A percentile compares a stretch with the other conserved stretches of the same genome.
phyloP scores from a whole-genome alignment of 1,140 invertebrate genomes.

The Caenorhabditis latens region DNA sequence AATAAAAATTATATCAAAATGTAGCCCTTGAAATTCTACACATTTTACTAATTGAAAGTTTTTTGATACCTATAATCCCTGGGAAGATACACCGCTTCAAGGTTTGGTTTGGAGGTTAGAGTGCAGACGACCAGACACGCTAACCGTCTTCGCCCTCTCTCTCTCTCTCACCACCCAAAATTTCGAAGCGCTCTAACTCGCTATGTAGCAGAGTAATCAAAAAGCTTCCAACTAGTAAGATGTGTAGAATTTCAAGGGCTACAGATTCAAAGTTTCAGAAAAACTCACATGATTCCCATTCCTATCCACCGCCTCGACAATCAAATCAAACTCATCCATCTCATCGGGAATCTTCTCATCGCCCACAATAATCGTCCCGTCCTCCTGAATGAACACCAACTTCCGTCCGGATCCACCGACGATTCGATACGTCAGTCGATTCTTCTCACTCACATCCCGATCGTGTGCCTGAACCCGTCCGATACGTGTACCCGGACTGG shows the following conservation, averaged over 20 bases:
- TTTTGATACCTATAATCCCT: too few relatives aligned
- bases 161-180: not conserved
- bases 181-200: not conserved
- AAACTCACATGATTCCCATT: conserved; percentile 58
- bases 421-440: conserved; percentile 50
- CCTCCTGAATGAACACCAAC: conserved; percentile 53
- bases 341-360: conserved; percentile 20
- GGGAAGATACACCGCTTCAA: too few relatives aligned
- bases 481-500: conserved; percentile 60
- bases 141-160: not conserved
- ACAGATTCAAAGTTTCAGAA: too few relatives aligned
- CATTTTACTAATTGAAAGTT: too few relatives aligned
- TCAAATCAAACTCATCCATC: conserved; percentile 32
- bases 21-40: too few relatives aligned
- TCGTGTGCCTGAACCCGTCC: conserved; percentile 67
- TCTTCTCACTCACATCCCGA: conserved; percentile 66
- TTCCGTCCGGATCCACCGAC: conserved; percentile 59
- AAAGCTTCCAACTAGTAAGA: not conserved
- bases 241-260: not conserved
- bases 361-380: conserved; percentile 50
- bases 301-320: conserved; percentile 44
- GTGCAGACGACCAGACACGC: not conserved
- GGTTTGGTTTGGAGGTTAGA: too few relatives aligned
- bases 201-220: not conserved
- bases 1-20: too few relatives aligned